Percentiles rank a stretch among this genome's conserved stretches.
Evolutionary conservation across 2,797 vertebrate species (phyloP).

Genomic region (Neopelma chrysocephalum): DNA sequence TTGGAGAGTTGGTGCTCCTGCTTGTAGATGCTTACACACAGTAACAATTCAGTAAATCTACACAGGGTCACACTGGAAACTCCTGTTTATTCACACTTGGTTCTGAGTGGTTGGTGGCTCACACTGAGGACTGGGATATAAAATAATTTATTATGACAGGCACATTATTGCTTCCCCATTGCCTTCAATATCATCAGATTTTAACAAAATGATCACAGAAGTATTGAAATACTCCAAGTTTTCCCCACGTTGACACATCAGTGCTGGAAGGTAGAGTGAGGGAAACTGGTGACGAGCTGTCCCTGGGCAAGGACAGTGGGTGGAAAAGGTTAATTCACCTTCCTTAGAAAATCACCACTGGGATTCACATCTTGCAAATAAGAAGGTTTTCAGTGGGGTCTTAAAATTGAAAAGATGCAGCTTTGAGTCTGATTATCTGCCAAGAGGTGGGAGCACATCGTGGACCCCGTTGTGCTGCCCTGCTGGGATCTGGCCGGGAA

Average conservation of each 20-base stretch:
- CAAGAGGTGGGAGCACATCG: background rate
- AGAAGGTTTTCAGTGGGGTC: background rate
- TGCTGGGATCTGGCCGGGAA: accelerated
- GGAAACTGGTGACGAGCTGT: background rate
- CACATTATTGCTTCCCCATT: accelerated
- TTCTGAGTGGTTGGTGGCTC: background rate
- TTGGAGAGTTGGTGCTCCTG: background rate
- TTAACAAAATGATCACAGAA: background rate
- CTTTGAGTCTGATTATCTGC: background rate
- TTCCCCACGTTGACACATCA: background rate
- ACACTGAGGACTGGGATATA: background rate
- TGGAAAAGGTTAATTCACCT: background rate
- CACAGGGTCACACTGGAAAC: background rate
- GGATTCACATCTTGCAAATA: accelerated
- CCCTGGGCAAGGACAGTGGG: background rate
- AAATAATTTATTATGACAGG: background rate
- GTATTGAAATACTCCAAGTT: background rate
- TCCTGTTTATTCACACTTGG: background rate
- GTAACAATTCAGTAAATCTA: background rate
- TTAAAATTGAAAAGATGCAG: background rate
- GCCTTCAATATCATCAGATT: background rate
- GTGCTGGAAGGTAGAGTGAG: background rate
- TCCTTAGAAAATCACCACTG: background rate
- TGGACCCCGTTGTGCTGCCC: accelerated
- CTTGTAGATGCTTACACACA: accelerated